These are phyloP conservation scores for Ahaetulla prasina DNA, from an alignment of 2,113 vertebrate genomes.

Conservation along the genomic window DNA sequence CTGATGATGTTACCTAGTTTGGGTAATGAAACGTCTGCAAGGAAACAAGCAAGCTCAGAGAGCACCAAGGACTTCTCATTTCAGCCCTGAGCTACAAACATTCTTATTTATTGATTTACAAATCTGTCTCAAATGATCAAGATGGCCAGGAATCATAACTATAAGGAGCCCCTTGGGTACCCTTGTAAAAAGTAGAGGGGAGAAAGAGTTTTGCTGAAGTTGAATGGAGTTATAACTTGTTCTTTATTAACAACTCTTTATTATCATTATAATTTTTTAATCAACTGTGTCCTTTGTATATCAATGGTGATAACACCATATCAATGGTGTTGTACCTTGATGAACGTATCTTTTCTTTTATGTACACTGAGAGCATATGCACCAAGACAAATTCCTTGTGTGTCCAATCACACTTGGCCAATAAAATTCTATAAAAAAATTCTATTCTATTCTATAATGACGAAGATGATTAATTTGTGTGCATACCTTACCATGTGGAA, in stretches of 20 bases:
- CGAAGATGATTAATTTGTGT: background rate
- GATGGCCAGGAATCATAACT: background rate
- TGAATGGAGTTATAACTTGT: background rate
- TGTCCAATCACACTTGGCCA: no score
- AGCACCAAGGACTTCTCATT: background rate
- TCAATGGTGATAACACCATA: background rate
- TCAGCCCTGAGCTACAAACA: background rate
- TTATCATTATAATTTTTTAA: background rate
- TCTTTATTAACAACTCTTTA: background rate
- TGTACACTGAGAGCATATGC: no score
- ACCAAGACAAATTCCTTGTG: no score
- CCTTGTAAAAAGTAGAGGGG: background rate
- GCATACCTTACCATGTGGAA: background rate
- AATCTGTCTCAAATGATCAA: background rate
- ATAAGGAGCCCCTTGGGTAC: background rate
- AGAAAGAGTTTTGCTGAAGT: background rate
- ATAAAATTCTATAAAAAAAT: no score
- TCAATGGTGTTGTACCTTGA: no score
- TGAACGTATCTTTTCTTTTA: no score
- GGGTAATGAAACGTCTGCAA: background rate
- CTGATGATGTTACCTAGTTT: background rate
- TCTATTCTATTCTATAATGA: no score
- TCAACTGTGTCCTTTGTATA: background rate
- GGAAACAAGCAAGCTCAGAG: background rate
- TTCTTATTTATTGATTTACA: background rate